Evolutionary conservation across 1,140 invertebrate species (phyloP), one percentile per base, ranked within the genome.

Genomic region (Tetragonula clypearis): DNA sequence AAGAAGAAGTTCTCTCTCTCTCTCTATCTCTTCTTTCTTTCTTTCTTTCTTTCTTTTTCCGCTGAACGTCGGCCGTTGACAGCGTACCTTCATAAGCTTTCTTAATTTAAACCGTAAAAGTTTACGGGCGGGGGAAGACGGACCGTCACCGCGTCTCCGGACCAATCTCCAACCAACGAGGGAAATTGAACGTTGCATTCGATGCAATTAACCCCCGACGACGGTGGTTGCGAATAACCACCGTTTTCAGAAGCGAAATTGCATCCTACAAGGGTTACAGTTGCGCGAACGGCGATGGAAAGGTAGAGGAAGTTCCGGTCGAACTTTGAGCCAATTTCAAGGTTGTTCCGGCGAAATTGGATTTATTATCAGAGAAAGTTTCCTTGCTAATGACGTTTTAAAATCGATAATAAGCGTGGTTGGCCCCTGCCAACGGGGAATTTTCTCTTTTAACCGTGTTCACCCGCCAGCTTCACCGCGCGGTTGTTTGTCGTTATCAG

Each of bases 131-230:
- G 11, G 35, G 35, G 30, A 30, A 35, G 35, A 35, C 35, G 35
- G 35, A 35, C 35, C 35, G 35, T 35, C 35, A 26, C 30, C 41
- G 23, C 23, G 23, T 69, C n/a, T 21, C 26, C 66, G 66, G 5
- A 60, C 19, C 12, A 66, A 66, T 49, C 26, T 17, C 21, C 55
- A 72, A n/a, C 55, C n/a, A n/a, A n/a, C n/a, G 55, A 12, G 66
- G 65, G 65, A 89, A 89, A 89, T 89, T 89, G 87, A 89, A 89
- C 87, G 84, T 85, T 83, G 79, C 87, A 78, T 88, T 84, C 84
- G 58, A 71, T 73, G 88, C 87, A 89, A 89, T 89, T 89, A 89
- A 89, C 84, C 71, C 84, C 71, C 77, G 26, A 35, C 69, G 65
- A 35, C 69, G 65, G 87, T 60, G 82, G 66, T 88, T 80, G 77